phyloP scores from a whole-genome alignment of 2,888 invertebrate species.

The Scaptomyza polygonia region DNA sequence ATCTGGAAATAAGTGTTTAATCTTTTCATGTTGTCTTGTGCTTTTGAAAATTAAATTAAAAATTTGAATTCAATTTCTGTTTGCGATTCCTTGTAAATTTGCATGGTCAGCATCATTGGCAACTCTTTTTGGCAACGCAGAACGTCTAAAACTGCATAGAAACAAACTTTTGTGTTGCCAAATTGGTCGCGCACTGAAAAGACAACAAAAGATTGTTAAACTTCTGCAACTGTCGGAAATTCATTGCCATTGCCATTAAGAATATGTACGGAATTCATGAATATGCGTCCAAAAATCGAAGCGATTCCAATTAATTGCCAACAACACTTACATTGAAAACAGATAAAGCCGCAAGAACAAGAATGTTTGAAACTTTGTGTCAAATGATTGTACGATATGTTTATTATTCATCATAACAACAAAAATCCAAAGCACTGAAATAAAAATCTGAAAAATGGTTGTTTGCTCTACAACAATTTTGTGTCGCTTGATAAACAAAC shows the following conservation, averaged over 20 bases:
- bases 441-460: constrained; percentile 64
- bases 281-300: constrained; percentile 41
- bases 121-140: neutral
- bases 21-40: neutral
- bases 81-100: constrained; percentile 2
- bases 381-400: constrained; percentile 77
- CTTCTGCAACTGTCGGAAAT: constrained; percentile 20
- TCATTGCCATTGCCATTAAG: constrained; percentile 33
- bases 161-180: constrained; percentile 17
- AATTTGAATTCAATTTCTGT: neutral
- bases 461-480: constrained; percentile 73
- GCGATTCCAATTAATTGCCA: constrained; percentile 52
- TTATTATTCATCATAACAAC: constrained; percentile 58
- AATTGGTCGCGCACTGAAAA: constrained; percentile 42
- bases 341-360: constrained; percentile 8
- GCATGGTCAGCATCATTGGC: constrained; percentile 5
- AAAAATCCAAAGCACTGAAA: constrained; percentile 34
- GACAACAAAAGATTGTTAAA: constrained; percentile 33
- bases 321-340: constrained; percentile 22
- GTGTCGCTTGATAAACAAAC: constrained; percentile 76
- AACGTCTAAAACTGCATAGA: neutral
- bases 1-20: neutral
- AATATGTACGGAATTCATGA: constrained; percentile 24
- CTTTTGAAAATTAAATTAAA: no score
- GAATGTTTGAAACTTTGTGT: constrained; percentile 70